Evolutionary conservation across 1,140 invertebrate genomes (phyloP).

Genomic region (Lamellibrachia luymesi): DNA sequence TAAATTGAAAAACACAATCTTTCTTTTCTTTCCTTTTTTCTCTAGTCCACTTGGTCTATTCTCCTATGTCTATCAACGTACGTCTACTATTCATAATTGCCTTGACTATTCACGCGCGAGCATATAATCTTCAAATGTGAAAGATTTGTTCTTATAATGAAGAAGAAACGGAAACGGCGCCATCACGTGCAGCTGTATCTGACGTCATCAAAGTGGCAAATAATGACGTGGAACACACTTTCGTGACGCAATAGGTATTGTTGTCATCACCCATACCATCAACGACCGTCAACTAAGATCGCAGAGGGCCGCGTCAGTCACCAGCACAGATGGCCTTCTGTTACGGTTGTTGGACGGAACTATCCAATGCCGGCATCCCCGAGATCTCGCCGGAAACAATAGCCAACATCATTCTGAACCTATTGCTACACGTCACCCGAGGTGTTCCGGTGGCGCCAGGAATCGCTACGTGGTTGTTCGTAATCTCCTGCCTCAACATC

Average conservation of each 20-base stretch:
- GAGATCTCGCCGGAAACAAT: neutral
- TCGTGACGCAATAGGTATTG: neutral
- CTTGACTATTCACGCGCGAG: no score
- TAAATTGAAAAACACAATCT: no score
- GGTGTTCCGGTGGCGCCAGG: neutral
- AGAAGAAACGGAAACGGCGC: neutral
- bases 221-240: neutral
- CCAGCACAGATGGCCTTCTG: neutral
- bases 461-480: neutral
- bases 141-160: no score
- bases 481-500: neutral
- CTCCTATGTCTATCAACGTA: no score
- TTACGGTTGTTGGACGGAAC: neutral
- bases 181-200: neutral
- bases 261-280: neutral
- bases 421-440: neutral
- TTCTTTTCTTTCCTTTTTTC: no score
- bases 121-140: no score
- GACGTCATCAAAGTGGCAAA: neutral
- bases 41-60: no score
- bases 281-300: neutral
- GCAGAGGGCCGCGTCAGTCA: neutral
- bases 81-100: no score
- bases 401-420: neutral
- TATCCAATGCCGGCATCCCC: neutral